Base-by-base conservation (phyloP, 2,888 invertebrate genomes). In the Malacosoma neustria region DNA sequence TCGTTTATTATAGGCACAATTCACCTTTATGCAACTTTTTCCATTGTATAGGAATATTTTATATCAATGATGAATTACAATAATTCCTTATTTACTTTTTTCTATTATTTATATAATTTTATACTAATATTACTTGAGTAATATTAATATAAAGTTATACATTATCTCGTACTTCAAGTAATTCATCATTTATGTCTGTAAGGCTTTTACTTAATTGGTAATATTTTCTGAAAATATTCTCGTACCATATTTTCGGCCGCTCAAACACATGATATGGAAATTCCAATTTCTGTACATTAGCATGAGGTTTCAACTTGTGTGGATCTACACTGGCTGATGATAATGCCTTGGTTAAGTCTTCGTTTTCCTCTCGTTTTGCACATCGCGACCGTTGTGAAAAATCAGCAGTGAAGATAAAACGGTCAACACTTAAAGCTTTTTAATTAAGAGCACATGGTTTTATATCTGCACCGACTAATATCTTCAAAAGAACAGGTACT, bases 221-320 rank as follows among this genome's bases (percentile, higher is more conserved):
- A 41, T 60, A 52, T 41, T 50, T 51, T 54, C 57, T 49, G 63
- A 46, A 65, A 62, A 57, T 57, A 42, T 49, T 40, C 9, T 31
- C 32, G 46, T 42, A 39, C 65, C 68, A 68, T 51, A 55, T 57
- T 72, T 72, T 63, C 66, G 51, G 61, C 55, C 55, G 58, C 71
- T 68, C 50, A 40, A 62, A 72, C 81, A 82, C 80, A 57, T 42
- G 59, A 50, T 48, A 55, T 61, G 54, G 61, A 75, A 72, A 74
- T 72, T 79, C 70, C 69, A 72, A 74, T 75, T 68, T 73, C 71
- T 84, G 84, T 84, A 81, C 67, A 73, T 50, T 67, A 71, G 82
- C 84, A 84, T 84, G 84, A 66, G 69, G 61, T 80, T 77, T 61
- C 60, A 61, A 60, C 54, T 57, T 58, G 60, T 60, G 49, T 61